These are phyloP conservation scores for Amphiprion clarkii DNA, from an alignment of 2,797 vertebrate genomes.

Conservation along the genomic window DNA sequence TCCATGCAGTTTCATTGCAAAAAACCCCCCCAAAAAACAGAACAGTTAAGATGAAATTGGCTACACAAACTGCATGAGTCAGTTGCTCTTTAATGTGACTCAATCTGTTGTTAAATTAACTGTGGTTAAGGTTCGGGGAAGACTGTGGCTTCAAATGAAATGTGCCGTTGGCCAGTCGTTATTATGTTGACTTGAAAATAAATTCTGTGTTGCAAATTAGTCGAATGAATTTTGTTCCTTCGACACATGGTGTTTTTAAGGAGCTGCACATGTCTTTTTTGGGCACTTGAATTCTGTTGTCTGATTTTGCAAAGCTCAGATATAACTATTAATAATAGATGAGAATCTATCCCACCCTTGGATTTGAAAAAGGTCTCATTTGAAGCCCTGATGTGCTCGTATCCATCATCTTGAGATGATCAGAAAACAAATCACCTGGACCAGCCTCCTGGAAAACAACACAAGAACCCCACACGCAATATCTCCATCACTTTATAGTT, in stretches of 20 bases:
- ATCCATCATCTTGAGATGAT: constrained; percentile 21
- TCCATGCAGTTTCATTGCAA: constrained; percentile 5
- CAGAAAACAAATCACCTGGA: constrained; percentile 13
- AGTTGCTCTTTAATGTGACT: background rate
- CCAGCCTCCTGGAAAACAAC: background rate
- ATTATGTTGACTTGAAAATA: too few relatives aligned
- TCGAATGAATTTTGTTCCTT: too few relatives aligned
- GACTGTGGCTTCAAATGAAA: too few relatives aligned
- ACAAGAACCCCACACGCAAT: background rate
- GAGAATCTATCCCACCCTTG: background rate
- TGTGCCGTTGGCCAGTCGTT: too few relatives aligned
- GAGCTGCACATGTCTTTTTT: background rate
- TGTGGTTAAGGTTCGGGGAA: too few relatives aligned
- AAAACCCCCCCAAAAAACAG: background rate
- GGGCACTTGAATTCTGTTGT: background rate
- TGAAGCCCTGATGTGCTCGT: background rate
- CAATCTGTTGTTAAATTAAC: too few relatives aligned
- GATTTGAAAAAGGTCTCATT: constrained; percentile 33
- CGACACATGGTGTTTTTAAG: background rate
- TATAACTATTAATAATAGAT: constrained; percentile 13
- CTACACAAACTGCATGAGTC: background rate
- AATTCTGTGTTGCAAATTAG: too few relatives aligned
- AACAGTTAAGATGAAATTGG: constrained; percentile 4
- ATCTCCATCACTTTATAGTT: background rate
- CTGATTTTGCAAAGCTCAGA: background rate